Evolutionary conservation across 2,113 vertebrate species (phyloP), one percentile per base, ranked within the genome.

Genomic region (Toxostoma redivivum): DNA sequence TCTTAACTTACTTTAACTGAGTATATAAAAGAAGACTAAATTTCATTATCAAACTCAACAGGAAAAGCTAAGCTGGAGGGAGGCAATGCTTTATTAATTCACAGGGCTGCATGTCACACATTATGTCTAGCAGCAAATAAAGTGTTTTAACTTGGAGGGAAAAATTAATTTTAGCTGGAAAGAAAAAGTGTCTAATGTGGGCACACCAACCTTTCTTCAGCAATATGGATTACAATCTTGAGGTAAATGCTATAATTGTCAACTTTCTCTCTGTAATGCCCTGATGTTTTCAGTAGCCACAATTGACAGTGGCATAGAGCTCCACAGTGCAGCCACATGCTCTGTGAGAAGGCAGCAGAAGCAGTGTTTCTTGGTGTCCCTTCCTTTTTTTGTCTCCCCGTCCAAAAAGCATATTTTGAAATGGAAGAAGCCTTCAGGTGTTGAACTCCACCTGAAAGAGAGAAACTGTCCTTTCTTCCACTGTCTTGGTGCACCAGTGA

Each of bases 1-100:
- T 97, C 92, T 93, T 97, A 96, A 86, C 81, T 95, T 97, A 71
- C 86, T 94, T 93, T 95, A 96, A 95, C 86, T 96, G 95, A 98
- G 79, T 90, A 76, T 88, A 97, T 96, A 89, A 96, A 96, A 97
- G 92, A 96, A 96, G 91, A 96, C 92, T 90, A 94, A 96, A 96
- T 97, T 96, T 96, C 80, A 95, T 97, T 97, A 96, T 81, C 90
- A 91, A 27, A 16, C 94, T 84, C 96, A 93, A 91, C 66, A 80
- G 93, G 96, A 91, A 56, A 86, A 74, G 38, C 77, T 47, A 64
- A 81, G 54, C 77, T 84, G 57, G 91, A 94, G 48, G 42, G 77
- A 97, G 69, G 81, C 77, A 44, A 70, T 56, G 74, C 71, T 94
- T 95, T 92, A 88, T 91, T 97, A 76, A 92, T 94, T 92, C 51